Conservation (phyloP, 2,113 vertebrate genomes). For the Anhinga rufa region DNA sequence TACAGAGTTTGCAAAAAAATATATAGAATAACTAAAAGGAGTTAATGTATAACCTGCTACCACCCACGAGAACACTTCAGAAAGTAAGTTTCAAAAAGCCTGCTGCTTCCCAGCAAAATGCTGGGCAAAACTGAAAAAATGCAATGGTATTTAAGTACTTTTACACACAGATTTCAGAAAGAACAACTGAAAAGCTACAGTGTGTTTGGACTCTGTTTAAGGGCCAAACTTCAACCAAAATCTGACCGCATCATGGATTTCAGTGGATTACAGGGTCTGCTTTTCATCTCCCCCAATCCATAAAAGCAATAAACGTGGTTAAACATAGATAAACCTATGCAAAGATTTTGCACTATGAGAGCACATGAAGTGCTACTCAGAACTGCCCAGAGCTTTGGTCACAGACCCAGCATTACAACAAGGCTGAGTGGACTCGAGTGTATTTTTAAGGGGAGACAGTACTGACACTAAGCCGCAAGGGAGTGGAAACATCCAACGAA, state of each 20-base stretch:
- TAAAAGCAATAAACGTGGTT: background rate
- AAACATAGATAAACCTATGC: background rate
- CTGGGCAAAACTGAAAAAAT: background rate
- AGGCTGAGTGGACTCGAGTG: fast-evolving
- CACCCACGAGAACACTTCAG: background rate
- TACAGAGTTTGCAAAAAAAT: background rate
- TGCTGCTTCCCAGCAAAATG: background rate
- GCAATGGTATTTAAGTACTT: background rate
- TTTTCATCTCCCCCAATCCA: background rate
- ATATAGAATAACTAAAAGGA: background rate
- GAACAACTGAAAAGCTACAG: background rate
- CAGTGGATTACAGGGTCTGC: background rate
- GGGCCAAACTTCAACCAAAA: background rate
- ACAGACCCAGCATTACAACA: background rate
- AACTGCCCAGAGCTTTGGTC: background rate
- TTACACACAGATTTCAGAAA: background rate
- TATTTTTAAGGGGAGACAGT: background rate
- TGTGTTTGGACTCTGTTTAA: background rate
- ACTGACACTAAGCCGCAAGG: background rate
- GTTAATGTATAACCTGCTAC: background rate
- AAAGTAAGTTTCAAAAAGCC: background rate
- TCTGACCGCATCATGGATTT: background rate
- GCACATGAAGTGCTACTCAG: background rate
- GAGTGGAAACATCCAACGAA: background rate
- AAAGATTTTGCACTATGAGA: background rate